phyloP scores from a whole-genome alignment of 2,888 invertebrate species.

The Aradus depressus region DNA sequence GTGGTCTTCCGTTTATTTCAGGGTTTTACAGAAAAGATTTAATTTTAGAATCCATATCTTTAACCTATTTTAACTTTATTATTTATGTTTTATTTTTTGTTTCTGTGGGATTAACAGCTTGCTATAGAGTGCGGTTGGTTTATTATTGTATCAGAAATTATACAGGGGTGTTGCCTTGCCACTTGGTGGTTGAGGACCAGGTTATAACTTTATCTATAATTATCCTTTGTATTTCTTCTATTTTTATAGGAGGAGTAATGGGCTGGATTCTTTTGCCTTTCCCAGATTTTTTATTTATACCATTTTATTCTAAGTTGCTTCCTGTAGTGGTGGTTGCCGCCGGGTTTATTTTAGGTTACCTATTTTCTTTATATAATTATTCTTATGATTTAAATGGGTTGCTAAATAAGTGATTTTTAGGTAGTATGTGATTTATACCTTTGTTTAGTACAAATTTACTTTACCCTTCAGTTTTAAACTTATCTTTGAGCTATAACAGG shows the following conservation, averaged over 20 bases:
- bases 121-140: conserved; percentile 46
- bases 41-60: conserved; percentile 47
- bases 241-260: conserved; percentile 45
- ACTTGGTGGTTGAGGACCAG: conserved; percentile 43
- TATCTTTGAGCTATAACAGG: neutral
- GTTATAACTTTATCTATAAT: conserved; percentile 42
- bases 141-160: conserved; percentile 44
- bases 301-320: neutral
- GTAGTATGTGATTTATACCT: conserved; percentile 11
- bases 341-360: neutral
- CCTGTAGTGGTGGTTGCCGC: neutral
- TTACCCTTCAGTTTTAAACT: neutral
- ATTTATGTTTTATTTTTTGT: conserved; percentile 46
- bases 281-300: neutral
- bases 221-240: conserved; percentile 41
- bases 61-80: conserved; percentile 44
- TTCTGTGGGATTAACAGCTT: conserved; percentile 47
- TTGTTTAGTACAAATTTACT: conserved; percentile 3
- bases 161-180: conserved; percentile 41
- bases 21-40: conserved; percentile 55
- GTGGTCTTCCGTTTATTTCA: conserved; percentile 52
- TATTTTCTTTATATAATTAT: neutral
- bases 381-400: neutral
- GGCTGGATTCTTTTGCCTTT: conserved; percentile 45
- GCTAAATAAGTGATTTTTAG: conserved; percentile 2